Conservation (phyloP, 2,888 invertebrate species). For the Microlaimidae sp. region DNA sequence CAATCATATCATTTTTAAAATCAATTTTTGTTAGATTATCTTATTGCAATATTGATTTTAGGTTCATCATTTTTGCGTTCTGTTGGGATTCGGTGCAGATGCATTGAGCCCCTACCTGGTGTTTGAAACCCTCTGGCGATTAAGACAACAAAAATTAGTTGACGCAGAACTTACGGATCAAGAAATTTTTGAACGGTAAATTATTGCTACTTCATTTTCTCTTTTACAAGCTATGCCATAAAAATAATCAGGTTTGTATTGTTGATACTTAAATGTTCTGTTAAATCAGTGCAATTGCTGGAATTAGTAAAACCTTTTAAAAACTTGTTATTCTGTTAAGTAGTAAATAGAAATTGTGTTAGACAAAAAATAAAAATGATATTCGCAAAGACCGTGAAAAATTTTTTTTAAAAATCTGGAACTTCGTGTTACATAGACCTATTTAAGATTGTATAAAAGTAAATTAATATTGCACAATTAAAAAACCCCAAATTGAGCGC, state of each 20-base stretch:
- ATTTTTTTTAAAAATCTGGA: too few species aligned
- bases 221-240: not conserved
- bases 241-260: too few species aligned
- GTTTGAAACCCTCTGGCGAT: slow-evolving; percentile 69
- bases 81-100: slow-evolving; percentile 90
- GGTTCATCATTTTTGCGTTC: slow-evolving; percentile 88
- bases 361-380: too few species aligned
- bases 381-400: too few species aligned
- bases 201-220: too few species aligned
- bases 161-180: slow-evolving; percentile 58
- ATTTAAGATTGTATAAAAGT: not conserved
- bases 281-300: too few species aligned
- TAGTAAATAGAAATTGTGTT: too few species aligned
- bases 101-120: slow-evolving; percentile 92
- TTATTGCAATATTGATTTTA: too few species aligned
- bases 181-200: slow-evolving; percentile 53
- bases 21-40: slow-evolving; percentile 47
- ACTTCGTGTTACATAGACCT: not conserved
- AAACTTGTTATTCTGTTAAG: too few species aligned
- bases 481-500: too few species aligned
- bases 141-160: slow-evolving; percentile 68
- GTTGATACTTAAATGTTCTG: too few species aligned
- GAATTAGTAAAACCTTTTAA: too few species aligned
- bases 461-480: slow-evolving; percentile 28
- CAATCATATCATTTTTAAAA: not conserved